Conservation (phyloP, 2,797 vertebrate species). For the Neosilurus hyrtlii region DNA sequence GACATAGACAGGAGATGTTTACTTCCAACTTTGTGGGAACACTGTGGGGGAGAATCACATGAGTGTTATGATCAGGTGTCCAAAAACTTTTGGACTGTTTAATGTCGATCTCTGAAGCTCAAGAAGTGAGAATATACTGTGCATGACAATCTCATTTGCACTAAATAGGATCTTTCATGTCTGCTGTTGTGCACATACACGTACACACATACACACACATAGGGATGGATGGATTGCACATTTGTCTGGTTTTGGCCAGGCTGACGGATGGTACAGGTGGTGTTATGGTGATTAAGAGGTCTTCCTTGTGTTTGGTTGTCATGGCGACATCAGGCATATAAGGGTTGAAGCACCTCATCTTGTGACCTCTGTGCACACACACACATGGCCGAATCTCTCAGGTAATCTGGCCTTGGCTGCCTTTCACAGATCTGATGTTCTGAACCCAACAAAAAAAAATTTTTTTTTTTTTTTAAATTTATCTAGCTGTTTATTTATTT, state of each 20-base stretch:
- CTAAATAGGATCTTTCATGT: background rate
- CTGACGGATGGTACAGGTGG: conserved; percentile 50
- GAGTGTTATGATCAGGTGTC: background rate
- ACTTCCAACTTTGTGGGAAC: background rate
- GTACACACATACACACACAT: too few relatives aligned
- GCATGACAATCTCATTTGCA: background rate
- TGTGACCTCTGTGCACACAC: conserved; percentile 50
- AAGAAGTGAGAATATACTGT: background rate
- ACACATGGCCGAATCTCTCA: conserved; percentile 40
- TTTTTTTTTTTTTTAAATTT: too few relatives aligned
- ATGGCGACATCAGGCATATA: conserved; percentile 72
- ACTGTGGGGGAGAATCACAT: background rate
- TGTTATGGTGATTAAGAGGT: conserved; percentile 73
- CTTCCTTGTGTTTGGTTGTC: conserved; percentile 74
- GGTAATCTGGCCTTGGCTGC: background rate
- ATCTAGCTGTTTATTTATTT: background rate
- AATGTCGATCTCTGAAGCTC: background rate
- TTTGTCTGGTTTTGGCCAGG: background rate
- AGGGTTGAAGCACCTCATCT: conserved; percentile 66
- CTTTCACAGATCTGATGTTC: background rate
- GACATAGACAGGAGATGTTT: background rate
- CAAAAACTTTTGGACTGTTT: background rate
- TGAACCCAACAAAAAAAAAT: background rate
- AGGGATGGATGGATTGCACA: background rate
- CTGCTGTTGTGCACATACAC: background rate